A percentile compares a stretch with the other conserved stretches of the same genome.
Evolutionary conservation across 2,113 vertebrate genomes (phyloP).

Genomic region (Desmodus rotundus): DNA sequence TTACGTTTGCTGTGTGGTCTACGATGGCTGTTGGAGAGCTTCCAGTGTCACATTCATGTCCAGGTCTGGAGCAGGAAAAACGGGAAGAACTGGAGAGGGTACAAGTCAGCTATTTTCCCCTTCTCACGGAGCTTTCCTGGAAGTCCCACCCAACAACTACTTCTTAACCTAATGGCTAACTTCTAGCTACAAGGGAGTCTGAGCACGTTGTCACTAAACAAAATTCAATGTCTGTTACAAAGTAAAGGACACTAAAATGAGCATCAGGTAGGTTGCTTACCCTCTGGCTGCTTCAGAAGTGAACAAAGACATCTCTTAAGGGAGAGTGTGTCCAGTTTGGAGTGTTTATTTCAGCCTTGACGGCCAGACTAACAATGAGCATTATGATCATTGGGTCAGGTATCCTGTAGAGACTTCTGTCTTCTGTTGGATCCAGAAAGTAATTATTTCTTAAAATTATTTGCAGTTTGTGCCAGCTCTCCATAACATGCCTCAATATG

Average conservation of each 20-base stretch:
- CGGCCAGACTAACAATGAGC: neutral
- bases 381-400: neutral
- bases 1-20: neutral
- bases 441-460: neutral
- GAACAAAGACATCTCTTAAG: neutral
- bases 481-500: neutral
- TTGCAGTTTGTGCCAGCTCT: neutral
- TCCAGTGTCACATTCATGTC: neutral
- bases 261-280: neutral
- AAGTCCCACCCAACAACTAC: neutral
- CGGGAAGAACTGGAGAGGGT: neutral
- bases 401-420: neutral
- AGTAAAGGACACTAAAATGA: neutral
- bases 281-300: neutral
- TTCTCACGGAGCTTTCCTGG: neutral
- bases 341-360: conserved; percentile 3
- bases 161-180: neutral
- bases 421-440: neutral
- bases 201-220: neutral
- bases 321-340: neutral
- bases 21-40: neutral
- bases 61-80: neutral
- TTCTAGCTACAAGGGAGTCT: neutral
- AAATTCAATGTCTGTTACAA: neutral
- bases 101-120: neutral